Conservation (phyloP, 2,888 invertebrate genomes). For the Sarcophaga caerulescens region DNA sequence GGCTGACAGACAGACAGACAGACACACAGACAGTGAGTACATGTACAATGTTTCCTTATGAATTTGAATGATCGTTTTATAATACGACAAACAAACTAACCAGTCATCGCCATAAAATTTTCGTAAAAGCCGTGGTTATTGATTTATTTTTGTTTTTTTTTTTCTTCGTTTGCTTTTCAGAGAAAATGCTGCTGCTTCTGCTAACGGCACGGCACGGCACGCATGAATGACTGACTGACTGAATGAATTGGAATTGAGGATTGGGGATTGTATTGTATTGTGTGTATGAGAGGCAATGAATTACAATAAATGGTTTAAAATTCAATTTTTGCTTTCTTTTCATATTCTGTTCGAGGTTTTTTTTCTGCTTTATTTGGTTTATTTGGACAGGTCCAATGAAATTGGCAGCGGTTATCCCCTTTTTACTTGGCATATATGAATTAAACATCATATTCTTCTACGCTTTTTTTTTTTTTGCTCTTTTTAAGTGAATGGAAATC, state of each 20-base stretch:
- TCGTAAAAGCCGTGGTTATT: not conserved
- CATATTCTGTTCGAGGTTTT: conserved; percentile 22
- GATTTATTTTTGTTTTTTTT: not conserved
- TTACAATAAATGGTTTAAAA: conserved; percentile 63
- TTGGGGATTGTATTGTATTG: too few relatives aligned
- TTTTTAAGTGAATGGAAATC: conserved; percentile 53
- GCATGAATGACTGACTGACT: conserved; percentile 59
- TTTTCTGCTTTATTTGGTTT: not conserved
- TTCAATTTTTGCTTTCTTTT: conserved; percentile 66
- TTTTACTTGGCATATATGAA: conserved; percentile 41
- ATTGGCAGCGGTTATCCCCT: not conserved
- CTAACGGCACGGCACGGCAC: conserved; percentile 22
- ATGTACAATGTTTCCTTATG: conserved; percentile 1
- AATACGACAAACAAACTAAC: conserved; percentile 62
- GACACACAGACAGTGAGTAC: conserved; percentile 29
- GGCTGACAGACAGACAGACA: not conserved
- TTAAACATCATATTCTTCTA: conserved; percentile 51
- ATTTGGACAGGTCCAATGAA: conserved; percentile 1
- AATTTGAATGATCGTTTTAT: conserved; percentile 68
- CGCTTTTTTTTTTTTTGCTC: too few relatives aligned
- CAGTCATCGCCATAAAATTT: not conserved
- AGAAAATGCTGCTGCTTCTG: conserved; percentile 17
- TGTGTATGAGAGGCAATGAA: conserved; percentile 40
- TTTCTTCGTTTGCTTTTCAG: not conserved
- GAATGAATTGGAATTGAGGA: not conserved